Percentiles rank a stretch among this genome's conserved stretches.
Conservation (phyloP, 2,797 vertebrate species). For the Dendrocincla tyrannina region DNA sequence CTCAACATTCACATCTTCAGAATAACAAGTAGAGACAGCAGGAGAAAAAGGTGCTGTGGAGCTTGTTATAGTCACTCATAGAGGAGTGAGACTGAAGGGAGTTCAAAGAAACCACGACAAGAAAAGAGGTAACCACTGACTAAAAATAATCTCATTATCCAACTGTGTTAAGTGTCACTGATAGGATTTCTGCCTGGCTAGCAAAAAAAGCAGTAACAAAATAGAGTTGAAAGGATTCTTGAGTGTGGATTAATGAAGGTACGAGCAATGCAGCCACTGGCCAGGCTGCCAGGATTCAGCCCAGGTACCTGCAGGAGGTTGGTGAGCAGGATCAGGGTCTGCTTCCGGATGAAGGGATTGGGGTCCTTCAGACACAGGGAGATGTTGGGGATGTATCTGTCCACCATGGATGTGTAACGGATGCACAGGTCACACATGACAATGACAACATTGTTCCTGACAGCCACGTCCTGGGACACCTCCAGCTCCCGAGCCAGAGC, state of each 20-base stretch:
- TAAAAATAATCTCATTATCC: background rate
- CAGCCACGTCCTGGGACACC: slow-evolving; percentile 79
- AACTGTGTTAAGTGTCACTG: background rate
- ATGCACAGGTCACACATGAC: slow-evolving; percentile 92
- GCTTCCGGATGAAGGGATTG: slow-evolving; percentile 85
- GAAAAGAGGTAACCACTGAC: background rate
- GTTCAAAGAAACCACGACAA: background rate
- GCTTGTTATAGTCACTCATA: background rate
- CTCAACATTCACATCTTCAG: background rate
- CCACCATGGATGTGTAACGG: slow-evolving; percentile 89
- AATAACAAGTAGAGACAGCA: background rate
- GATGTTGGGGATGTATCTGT: slow-evolving; percentile 88
- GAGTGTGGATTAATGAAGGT: background rate
- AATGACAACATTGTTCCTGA: slow-evolving; percentile 89
- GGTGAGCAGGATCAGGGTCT: slow-evolving; percentile 91
- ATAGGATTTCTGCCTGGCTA: background rate
- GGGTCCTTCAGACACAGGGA: slow-evolving; percentile 86
- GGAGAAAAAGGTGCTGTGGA: background rate
- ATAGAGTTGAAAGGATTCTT: background rate
- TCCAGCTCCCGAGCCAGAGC: slow-evolving; percentile 91
- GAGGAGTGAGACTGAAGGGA: background rate
- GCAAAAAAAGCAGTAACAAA: background rate
- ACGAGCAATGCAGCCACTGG: background rate
- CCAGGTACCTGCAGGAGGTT: slow-evolving; percentile 90
- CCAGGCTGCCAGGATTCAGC: background rate